A percentile compares a stretch with the other conserved stretches of the same genome.
phyloP scores from a whole-genome alignment of 2,888 invertebrate genomes.

The Idaea dimidiata region DNA sequence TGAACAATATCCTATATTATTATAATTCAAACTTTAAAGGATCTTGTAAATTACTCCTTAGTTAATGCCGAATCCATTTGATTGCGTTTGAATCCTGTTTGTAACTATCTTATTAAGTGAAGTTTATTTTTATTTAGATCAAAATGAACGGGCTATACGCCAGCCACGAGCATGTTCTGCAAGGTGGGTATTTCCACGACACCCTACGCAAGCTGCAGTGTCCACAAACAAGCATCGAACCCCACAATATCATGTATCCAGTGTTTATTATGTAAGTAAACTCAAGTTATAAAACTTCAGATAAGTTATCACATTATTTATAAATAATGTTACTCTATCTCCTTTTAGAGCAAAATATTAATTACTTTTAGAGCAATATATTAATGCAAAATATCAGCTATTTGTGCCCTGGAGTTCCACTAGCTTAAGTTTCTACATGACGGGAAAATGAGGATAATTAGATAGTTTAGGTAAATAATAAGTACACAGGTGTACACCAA shows the following conservation, averaged over 20 bases:
- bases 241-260: constrained; percentile 93
- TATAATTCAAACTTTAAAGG: background rate
- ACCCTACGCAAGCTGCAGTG: constrained; percentile 92
- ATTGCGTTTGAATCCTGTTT: background rate
- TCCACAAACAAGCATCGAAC: constrained; percentile 84
- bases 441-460: too few species aligned
- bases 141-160: constrained; percentile 61
- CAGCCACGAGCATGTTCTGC: constrained; percentile 84
- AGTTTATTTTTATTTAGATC: background rate
- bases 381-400: too few species aligned
- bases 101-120: background rate
- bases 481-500: too few species aligned
- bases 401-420: too few species aligned
- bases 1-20: background rate
- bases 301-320: background rate
- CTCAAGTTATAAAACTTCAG: background rate
- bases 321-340: background rate
- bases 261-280: constrained; percentile 89
- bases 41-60: background rate
- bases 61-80: background rate
- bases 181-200: constrained; percentile 92
- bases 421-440: too few species aligned
- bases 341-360: too few species aligned
- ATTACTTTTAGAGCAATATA: too few species aligned
- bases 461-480: too few species aligned